Base-by-base conservation (phyloP, 1,140 invertebrate genomes). In the Pseudomyrmex cubaensis region DNA sequence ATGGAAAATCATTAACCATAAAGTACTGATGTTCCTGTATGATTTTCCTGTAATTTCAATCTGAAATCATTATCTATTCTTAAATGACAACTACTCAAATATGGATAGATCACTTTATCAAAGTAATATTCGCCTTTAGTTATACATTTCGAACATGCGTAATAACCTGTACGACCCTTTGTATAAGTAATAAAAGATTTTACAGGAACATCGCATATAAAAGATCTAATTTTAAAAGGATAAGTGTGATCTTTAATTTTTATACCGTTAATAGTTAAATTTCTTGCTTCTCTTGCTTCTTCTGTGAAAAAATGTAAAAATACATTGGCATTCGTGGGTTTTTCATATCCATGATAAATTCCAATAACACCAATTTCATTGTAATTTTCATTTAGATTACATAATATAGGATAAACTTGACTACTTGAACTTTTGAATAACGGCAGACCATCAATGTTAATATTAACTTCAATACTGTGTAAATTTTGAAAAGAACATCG, bases 141-240 rank as follows among this genome's bases (percentile, higher is more conserved):
- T 46, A 8, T 2, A 73, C 17, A 59, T 73, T 73, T 61, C 15
- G n/a, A 1, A 48, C 72, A 74, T 1, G 13, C 61, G 8, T 62
- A 74, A 50, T 25, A 74, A 46, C 56, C 70, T 7, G 54, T 13
- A 59, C 48, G 35, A 44, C 35, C 52, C 13, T 73, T 73, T 13
- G 35, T 73, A 20, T 20, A 59, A 57, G 44, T 73, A 44, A 73
- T 59, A 73, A 57, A 70, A 46, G 54, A 57, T 20, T 15, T 8
- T 17, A 35, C 54, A 44, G 70, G 54, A 44, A 59, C 15, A 20
- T 73, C 54, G 10, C 56, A 73, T 17, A 73, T 48, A 59, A 73
- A 73, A 73, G 17, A 35, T 59, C n/a, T 73, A 59, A 73, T 73
- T 73, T 73, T 61, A 73, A 73, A 59, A 1, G 70, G 35, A 73